Conservation (phyloP, 1,140 invertebrate species). For the Pemphigus obesinymphae region DNA sequence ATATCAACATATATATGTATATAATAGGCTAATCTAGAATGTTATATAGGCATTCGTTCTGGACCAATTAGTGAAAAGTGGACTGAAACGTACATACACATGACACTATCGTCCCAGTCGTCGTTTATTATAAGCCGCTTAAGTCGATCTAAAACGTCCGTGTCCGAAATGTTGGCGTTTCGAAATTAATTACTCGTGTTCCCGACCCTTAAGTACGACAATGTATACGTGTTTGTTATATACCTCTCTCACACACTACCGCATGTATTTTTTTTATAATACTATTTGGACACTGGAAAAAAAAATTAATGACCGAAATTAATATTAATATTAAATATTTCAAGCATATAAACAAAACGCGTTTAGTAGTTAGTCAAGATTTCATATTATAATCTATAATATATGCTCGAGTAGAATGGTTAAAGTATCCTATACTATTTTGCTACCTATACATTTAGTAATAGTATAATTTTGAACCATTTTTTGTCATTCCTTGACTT, state of each 20-base stretch:
- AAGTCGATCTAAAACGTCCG: background rate
- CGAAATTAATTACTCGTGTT: background rate
- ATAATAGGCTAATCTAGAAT: background rate
- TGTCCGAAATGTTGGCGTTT: background rate
- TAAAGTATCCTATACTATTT: no score
- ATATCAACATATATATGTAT: no score
- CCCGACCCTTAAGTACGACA: background rate
- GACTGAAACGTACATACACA: background rate
- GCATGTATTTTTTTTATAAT: background rate
- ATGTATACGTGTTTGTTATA: background rate
- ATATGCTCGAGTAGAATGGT: no score
- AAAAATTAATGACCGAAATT: background rate
- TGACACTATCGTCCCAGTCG: no score
- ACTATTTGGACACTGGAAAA: background rate
- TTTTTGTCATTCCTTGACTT: no score
- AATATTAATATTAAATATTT: no score
- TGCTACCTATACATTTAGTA: no score
- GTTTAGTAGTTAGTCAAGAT: no score
- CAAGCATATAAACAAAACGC: no score
- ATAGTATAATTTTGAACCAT: no score
- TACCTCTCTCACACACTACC: background rate
- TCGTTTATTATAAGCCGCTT: background rate
- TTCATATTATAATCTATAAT: no score
- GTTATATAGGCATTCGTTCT: background rate
- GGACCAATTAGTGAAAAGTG: background rate